Evolutionary conservation across 2,797 vertebrate genomes (phyloP).

Genomic region (Petrocephalus schoutedeni): DNA sequence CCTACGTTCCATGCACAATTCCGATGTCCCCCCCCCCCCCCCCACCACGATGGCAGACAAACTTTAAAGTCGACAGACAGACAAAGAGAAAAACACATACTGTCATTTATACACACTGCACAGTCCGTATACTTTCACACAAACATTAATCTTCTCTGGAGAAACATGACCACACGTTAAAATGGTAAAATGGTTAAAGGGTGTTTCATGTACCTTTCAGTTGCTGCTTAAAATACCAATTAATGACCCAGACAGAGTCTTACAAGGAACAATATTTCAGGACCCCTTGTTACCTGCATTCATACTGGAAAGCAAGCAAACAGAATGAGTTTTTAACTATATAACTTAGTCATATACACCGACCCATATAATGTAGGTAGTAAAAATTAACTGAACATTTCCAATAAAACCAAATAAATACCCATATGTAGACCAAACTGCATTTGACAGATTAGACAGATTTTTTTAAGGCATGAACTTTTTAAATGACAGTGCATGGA

Average conservation of each 20-base stretch:
- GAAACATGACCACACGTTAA: conserved; percentile 26
- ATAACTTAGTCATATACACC: not conserved
- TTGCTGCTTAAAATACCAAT: not conserved
- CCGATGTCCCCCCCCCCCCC: conserved; percentile 38
- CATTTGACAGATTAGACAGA: conserved; percentile 41
- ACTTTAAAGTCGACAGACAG: conserved; percentile 54
- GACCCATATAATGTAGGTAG: not conserved
- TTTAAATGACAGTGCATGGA: not conserved
- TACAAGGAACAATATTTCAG: not conserved
- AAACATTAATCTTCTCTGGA: conserved; percentile 39
- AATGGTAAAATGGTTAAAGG: not conserved
- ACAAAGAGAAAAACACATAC: conserved; percentile 44
- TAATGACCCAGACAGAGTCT: not conserved
- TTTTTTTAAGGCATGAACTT: not conserved
- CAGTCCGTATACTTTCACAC: conserved; percentile 34
- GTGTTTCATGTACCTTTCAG: not conserved
- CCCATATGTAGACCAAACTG: conserved; percentile 25
- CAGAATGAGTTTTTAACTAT: not conserved
- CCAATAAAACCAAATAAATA: not conserved
- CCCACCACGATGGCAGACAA: conserved; percentile 46
- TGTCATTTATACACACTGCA: conserved; percentile 36
- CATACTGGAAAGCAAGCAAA: not conserved
- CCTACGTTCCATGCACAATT: not conserved
- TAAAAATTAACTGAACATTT: not conserved
- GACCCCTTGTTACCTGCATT: not conserved